phyloP scores from a whole-genome alignment of 2,113 vertebrate species.

The Saguinus imperator region DNA sequence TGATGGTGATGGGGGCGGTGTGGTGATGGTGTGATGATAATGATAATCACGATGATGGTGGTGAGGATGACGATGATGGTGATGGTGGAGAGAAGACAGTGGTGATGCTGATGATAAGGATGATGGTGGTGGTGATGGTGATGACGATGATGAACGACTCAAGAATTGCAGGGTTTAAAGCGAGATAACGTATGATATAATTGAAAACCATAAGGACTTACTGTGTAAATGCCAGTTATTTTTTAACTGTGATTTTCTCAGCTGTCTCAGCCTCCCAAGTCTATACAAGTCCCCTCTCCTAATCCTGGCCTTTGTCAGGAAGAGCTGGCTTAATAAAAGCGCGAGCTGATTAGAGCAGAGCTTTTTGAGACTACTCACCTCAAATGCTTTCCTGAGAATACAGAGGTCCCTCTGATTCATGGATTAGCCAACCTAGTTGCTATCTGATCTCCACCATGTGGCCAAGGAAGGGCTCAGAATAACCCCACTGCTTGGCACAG shows the following conservation, averaged over 20 bases:
- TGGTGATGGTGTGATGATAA: not conserved
- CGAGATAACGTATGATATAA: not conserved
- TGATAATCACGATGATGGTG: rapidly evolving
- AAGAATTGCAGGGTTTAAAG: not conserved
- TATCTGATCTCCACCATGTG: conserved; percentile 4
- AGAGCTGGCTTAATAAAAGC: conserved; percentile 75
- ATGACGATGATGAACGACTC: not conserved
- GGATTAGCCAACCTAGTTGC: conserved; percentile 35
- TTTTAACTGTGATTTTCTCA: conserved; percentile 35
- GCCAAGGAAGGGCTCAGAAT: conserved; percentile 32
- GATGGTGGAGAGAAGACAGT: rapidly evolving
- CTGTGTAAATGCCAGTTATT: not conserved
- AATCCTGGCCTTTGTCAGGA: conserved; percentile 61
- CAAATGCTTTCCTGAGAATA: conserved; percentile 66
- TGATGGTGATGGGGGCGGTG: rapidly evolving
- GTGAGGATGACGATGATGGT: not conserved
- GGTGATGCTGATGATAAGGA: not conserved
- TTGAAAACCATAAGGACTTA: not conserved
- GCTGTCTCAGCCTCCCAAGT: not conserved
- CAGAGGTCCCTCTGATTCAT: not conserved
- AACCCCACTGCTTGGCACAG: conserved; percentile 31
- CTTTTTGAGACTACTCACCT: conserved; percentile 64
- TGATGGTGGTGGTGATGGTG: not conserved
- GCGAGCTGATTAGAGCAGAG: conserved; percentile 65
- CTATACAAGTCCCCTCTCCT: conserved; percentile 55